phyloP scores from a whole-genome alignment of 1,140 invertebrate species.

The Drosophila sp. region DNA sequence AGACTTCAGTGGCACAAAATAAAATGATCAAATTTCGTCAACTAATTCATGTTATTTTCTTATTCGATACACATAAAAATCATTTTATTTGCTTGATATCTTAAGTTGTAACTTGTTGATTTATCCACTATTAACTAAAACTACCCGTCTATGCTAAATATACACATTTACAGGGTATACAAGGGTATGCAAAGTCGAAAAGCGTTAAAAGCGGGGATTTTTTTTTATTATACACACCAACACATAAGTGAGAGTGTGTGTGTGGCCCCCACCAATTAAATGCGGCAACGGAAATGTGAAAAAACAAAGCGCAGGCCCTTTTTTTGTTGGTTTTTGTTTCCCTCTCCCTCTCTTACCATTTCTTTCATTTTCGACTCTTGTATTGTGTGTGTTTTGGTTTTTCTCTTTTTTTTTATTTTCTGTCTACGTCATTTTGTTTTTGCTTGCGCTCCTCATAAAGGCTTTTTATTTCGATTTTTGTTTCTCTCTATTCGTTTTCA shows the following conservation, averaged over 20 bases:
- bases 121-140: neutral
- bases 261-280: constrained; percentile 63
- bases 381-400: no score
- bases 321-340: constrained; percentile 58
- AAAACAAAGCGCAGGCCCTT: constrained; percentile 64
- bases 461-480: constrained; percentile 9
- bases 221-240: constrained; percentile 42
- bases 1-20: no score
- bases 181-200: constrained; percentile 58
- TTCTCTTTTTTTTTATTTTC: constrained; percentile 43
- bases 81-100: no score
- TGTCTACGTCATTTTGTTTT: constrained; percentile 75
- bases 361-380: neutral
- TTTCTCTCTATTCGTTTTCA: neutral
- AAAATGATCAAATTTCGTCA: no score
- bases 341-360: neutral
- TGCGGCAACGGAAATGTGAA: constrained; percentile 71
- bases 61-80: no score
- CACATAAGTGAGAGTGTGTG: neutral
- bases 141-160: neutral
- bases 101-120: no score
- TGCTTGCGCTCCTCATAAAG: constrained; percentile 11
- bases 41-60: no score
- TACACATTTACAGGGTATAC: neutral
- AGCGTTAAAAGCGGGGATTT: constrained; percentile 73